Conservation (phyloP, 1,140 invertebrate species). For the Pachypeltis micranthus region DNA sequence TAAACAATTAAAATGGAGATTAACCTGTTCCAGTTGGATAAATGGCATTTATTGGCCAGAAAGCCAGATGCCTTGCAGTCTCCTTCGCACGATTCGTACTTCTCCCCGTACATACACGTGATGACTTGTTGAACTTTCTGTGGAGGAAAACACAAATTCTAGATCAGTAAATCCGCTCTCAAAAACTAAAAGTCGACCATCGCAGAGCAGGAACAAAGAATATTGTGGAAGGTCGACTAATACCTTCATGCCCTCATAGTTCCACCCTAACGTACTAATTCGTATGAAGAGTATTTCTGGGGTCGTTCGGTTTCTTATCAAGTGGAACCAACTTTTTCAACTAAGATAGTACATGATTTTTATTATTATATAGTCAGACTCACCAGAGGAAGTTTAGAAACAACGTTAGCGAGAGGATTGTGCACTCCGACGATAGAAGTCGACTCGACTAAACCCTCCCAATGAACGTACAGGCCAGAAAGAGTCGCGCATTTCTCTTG, state of each 20-base stretch:
- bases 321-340: background rate
- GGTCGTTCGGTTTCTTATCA: background rate
- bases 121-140: slow-evolving; percentile 42
- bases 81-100: slow-evolving; percentile 43
- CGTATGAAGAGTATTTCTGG: background rate
- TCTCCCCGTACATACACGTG: slow-evolving; percentile 55
- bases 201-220: too few species aligned
- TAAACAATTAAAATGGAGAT: too few species aligned
- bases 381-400: slow-evolving; percentile 19
- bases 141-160: slow-evolving; percentile 45
- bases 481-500: slow-evolving; percentile 56
- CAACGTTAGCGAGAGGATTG: slow-evolving; percentile 42
- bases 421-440: slow-evolving; percentile 46
- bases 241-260: too few species aligned
- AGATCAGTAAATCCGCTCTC: slow-evolving; percentile 31
- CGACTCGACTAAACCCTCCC: slow-evolving; percentile 59
- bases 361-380: slow-evolving; percentile 7
- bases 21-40: slow-evolving; percentile 52
- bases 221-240: too few species aligned
- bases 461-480: slow-evolving; percentile 49
- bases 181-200: slow-evolving; percentile 7
- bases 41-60: slow-evolving; percentile 45
- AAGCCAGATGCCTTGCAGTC: slow-evolving; percentile 39
- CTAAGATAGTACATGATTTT: slow-evolving; percentile 3
- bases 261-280: too few species aligned